Evolutionary conservation across 2,888 invertebrate species (phyloP).

Genomic region (Aleiodes testaceus): DNA sequence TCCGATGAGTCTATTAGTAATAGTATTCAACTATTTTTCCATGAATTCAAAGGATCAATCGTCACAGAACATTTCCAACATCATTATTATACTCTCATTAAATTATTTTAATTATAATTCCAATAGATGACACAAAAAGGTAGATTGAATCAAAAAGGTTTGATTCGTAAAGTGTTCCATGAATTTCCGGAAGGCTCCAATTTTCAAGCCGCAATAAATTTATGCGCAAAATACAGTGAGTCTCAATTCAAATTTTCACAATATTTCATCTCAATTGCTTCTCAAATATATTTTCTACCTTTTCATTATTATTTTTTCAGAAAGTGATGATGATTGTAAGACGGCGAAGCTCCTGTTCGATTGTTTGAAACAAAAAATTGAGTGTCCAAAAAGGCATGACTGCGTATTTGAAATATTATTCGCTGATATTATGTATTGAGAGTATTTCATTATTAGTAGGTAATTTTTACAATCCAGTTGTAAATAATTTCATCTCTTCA

Average conservation of each 20-base stretch:
- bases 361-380: slow-evolving; percentile 16
- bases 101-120: background rate
- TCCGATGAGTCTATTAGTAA: too few relatives aligned
- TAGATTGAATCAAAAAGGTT: background rate
- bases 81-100: background rate
- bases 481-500: too few relatives aligned
- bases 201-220: slow-evolving; percentile 8
- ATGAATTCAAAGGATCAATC: too few relatives aligned
- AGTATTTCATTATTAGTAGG: background rate
- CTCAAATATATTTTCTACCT: background rate
- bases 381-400: slow-evolving; percentile 14
- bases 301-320: background rate
- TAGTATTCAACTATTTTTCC: too few relatives aligned
- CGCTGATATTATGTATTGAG: background rate
- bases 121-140: slow-evolving; percentile 1
- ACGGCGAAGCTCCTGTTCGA: background rate
- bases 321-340: slow-evolving; percentile 20
- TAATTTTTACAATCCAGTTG: too few relatives aligned
- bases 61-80: too few relatives aligned
- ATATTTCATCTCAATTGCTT: too few relatives aligned
- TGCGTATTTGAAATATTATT: slow-evolving; percentile 10
- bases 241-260: background rate
- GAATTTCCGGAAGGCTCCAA: background rate
- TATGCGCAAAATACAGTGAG: slow-evolving; percentile 8
- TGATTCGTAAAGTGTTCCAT: background rate